These are phyloP conservation scores for Drosophila acutilabella DNA, from an alignment of 2,888 invertebrate genomes.

Conservation along the genomic window DNA sequence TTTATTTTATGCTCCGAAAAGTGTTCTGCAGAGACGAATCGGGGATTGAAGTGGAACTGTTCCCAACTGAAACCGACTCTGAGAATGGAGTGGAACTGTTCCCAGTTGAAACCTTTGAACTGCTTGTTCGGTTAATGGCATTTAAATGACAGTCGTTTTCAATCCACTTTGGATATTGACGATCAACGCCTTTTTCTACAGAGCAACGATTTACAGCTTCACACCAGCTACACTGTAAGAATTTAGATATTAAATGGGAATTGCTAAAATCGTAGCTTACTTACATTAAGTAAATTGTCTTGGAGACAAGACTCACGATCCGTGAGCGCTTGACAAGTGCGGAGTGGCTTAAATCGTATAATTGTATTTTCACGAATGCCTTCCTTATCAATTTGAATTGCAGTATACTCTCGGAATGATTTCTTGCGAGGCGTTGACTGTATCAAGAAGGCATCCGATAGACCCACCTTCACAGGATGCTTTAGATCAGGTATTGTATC, in stretches of 20 bases:
- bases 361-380: neutral
- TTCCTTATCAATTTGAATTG: neutral
- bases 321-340: neutral
- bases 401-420: neutral
- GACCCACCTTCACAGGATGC: neutral
- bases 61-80: too few relatives aligned
- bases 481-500: too few relatives aligned
- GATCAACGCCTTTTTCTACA: neutral
- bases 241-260: neutral
- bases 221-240: neutral
- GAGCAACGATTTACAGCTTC: conserved; percentile 4
- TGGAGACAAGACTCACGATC: neutral
- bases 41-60: too few relatives aligned
- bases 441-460: neutral
- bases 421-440: neutral
- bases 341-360: neutral
- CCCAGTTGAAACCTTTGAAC: too few relatives aligned
- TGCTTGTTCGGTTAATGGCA: neutral
- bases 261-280: neutral
- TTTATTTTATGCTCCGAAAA: too few relatives aligned
- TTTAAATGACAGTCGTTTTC: neutral
- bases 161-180: neutral
- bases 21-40: too few relatives aligned
- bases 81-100: too few relatives aligned
- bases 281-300: neutral